Evolutionary conservation across 2,797 vertebrate species (phyloP).

Genomic region (Denticeps clupeoides): DNA sequence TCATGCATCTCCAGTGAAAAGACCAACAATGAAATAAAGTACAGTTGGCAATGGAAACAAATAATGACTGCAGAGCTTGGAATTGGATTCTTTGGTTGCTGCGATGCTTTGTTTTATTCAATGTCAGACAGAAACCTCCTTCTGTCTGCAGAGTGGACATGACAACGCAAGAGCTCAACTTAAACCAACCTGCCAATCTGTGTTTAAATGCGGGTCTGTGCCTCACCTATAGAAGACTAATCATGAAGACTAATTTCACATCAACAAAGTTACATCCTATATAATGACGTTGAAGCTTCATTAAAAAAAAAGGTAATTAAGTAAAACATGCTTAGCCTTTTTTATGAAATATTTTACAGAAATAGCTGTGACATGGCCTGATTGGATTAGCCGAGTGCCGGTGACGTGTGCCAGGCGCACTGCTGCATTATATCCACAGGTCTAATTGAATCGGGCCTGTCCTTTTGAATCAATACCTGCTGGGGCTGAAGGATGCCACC

Average conservation of each 20-base stretch:
- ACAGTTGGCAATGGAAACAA: background rate
- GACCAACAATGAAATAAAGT: constrained; percentile 14
- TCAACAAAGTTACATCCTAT: too few relatives aligned
- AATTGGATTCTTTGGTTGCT: background rate
- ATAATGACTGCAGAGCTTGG: background rate
- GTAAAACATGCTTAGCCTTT: too few relatives aligned
- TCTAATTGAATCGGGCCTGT: constrained; percentile 13
- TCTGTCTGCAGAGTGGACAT: background rate
- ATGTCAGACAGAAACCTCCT: background rate
- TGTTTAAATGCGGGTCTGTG: background rate
- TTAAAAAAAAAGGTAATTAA: too few relatives aligned
- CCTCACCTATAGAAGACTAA: too few relatives aligned
- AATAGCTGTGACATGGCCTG: too few relatives aligned
- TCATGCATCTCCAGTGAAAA: constrained; percentile 6
- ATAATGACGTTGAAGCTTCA: too few relatives aligned
- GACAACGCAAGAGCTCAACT: background rate
- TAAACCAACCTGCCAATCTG: background rate
- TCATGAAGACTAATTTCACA: too few relatives aligned
- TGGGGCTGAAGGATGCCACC: background rate
- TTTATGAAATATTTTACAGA: too few relatives aligned
- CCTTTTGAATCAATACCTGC: constrained; percentile 14
- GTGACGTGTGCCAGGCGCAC: background rate
- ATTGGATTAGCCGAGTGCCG: too few relatives aligned
- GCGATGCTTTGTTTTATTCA: background rate
- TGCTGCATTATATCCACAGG: constrained; percentile 1